Base-by-base conservation (phyloP, 2,888 invertebrate genomes). In the Siphonodentalium dalli region DNA sequence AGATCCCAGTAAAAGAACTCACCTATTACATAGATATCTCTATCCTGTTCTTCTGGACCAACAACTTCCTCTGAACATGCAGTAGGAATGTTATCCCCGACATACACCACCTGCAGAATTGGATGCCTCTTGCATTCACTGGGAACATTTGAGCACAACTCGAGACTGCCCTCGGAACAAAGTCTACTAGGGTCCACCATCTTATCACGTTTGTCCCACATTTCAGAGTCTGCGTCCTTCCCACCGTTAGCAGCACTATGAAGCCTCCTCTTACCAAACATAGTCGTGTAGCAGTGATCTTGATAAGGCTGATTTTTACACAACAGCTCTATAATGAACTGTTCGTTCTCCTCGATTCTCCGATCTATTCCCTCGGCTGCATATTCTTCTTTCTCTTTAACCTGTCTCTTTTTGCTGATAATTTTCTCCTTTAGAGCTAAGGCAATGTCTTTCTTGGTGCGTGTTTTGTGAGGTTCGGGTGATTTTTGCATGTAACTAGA, bases 261-360 rank as follows among this genome's bases (percentile, higher is more conserved):
- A 31, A 59, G 38, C 41, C 48, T 59, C 39, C 66, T 64, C 38
- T 66, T 66, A 8, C 77, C 77, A 59, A 72, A 72, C 33, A 75
- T 67, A 5, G 73, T 73, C 5, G 77, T 77, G 54, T 77, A 77
- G 51, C 65, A 63, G 53, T 77, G 77, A 49, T 77, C 77, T 50
- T 69, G 71, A 53, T 68, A 68, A 1, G 75, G 74, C 43, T 72
- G 72, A 27, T 60, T 65, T 43, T 66, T 64, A 40, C 64, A 65
- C 29, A 72, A 48, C 28, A 70, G 47, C 13, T 74, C 74, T 29
- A 66, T 63, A 21, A 72, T 72, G 47, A 72, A 70, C 42, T 70
- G 69, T 58, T 74, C 71, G 60, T 72, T 72, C 43, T 69, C 69
- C 47, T 68, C 70, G 42, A 71, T 68, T 34, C 60, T 48, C 29